Evolutionary conservation across 2,113 vertebrate species (phyloP).

Genomic region (human): DNA sequence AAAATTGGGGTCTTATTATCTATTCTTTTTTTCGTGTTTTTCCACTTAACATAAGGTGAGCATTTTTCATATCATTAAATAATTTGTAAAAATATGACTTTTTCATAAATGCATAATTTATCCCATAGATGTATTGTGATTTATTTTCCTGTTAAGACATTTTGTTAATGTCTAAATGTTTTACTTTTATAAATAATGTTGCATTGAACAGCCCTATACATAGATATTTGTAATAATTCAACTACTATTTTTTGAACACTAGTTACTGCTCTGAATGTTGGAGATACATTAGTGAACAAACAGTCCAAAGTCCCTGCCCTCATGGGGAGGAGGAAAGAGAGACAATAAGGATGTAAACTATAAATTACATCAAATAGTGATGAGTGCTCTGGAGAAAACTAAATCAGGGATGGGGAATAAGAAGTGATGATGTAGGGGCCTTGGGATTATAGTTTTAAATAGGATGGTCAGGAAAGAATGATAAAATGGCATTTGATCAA

Average conservation of each 20-base stretch:
- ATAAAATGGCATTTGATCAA: neutral
- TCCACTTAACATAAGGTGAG: neutral
- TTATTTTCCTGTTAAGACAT: conserved; percentile 18
- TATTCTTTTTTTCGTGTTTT: neutral
- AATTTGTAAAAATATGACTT: neutral
- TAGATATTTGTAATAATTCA: conserved; percentile 42
- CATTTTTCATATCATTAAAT: conserved; percentile 17
- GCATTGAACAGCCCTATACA: neutral
- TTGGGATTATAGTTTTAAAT: neutral
- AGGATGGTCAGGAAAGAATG: neutral
- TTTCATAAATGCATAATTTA: neutral
- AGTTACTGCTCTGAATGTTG: neutral
- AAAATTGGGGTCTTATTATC: neutral
- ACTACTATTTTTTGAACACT: neutral
- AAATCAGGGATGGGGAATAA: neutral
- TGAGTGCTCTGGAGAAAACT: neutral
- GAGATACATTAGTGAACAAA: neutral
- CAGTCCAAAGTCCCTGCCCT: neutral
- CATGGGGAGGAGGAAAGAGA: neutral
- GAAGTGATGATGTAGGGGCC: neutral
- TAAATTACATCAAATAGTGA: neutral
- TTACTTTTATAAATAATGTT: conserved; percentile 26
- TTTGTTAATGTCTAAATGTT: conserved; percentile 39
- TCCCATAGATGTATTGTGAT: neutral
- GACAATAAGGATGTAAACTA: neutral